Evolutionary conservation across 2,888 invertebrate species (phyloP).

Genomic region (Baronia brevicornis): DNA sequence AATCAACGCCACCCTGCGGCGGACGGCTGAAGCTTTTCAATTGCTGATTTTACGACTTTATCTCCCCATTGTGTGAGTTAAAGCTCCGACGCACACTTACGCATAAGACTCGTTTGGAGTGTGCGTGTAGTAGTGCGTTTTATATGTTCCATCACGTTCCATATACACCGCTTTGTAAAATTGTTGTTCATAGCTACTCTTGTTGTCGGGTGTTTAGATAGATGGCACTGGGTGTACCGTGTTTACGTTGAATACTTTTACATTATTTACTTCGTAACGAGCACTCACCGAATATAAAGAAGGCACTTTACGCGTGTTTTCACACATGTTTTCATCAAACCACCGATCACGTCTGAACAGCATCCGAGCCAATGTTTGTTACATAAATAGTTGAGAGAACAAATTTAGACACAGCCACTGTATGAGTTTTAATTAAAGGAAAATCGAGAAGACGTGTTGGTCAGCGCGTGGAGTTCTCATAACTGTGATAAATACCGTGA

Average conservation of each 20-base stretch:
- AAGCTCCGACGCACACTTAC: slow-evolving; percentile 53
- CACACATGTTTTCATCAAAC: slow-evolving; percentile 43
- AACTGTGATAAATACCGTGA: slow-evolving; percentile 67
- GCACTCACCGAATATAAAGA: slow-evolving; percentile 49
- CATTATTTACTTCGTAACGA: slow-evolving; percentile 15
- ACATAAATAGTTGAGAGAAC: slow-evolving; percentile 32
- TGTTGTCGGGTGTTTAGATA: slow-evolving; percentile 56
- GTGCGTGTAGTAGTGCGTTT: slow-evolving; percentile 54
- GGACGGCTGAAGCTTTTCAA: slow-evolving; percentile 70
- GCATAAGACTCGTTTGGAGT: slow-evolving; percentile 37
- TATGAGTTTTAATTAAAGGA: slow-evolving; percentile 57
- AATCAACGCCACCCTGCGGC: slow-evolving; percentile 65
- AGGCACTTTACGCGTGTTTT: slow-evolving; percentile 32
- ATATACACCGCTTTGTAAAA: slow-evolving; percentile 46
- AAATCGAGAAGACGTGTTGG: slow-evolving; percentile 60
- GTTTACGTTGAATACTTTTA: slow-evolving; percentile 16
- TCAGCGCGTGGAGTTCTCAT: slow-evolving; percentile 65
- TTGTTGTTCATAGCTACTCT: slow-evolving; percentile 38
- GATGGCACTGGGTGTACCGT: slow-evolving; percentile 61
- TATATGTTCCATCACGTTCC: slow-evolving; percentile 50
- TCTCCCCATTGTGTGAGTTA: slow-evolving; percentile 46
- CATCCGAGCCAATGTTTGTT: slow-evolving; percentile 39
- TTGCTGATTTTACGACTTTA: slow-evolving; percentile 51
- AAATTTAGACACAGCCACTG: slow-evolving; percentile 55
- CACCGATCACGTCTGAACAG: slow-evolving; percentile 47